These are phyloP conservation scores for Thaumetopoea pityocampa DNA, from an alignment of 1,140 invertebrate genomes.

Conservation along the genomic window DNA sequence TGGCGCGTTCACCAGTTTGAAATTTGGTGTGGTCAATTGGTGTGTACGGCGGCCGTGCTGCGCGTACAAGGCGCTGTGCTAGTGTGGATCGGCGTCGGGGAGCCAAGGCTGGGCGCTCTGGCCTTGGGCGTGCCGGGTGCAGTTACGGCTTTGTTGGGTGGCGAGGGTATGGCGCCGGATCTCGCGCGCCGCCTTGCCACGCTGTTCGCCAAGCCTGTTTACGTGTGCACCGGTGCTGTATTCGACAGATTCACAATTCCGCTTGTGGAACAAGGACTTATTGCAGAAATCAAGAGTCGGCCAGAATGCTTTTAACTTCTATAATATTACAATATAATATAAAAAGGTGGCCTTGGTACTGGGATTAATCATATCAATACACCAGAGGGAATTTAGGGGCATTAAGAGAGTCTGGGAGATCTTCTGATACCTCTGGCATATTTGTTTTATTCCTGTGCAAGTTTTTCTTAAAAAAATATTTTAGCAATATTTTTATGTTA, in stretches of 20 bases:
- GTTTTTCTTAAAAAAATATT: no score
- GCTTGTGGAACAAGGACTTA: slow-evolving; percentile 26
- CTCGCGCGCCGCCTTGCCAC: slow-evolving; percentile 24
- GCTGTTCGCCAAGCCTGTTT: slow-evolving; percentile 77
- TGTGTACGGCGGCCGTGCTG: slow-evolving; percentile 14
- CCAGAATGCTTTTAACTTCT: slow-evolving; percentile 30
- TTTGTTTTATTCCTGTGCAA: no score
- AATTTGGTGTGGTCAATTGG: slow-evolving; percentile 17
- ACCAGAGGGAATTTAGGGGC: no score
- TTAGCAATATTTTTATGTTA: no score
- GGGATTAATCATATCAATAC: no score
- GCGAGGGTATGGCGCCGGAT: slow-evolving; percentile 78
- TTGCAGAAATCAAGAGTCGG: slow-evolving; percentile 31
- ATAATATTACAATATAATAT: no score
- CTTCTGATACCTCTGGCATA: no score
- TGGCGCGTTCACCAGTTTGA: slow-evolving; percentile 30
- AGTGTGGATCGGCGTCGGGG: slow-evolving; percentile 29
- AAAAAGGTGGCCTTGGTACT: no score
- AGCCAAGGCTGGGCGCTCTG: slow-evolving; percentile 19
- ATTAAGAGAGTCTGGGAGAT: no score
- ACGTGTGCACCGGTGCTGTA: slow-evolving; percentile 85
- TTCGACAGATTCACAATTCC: slow-evolving; percentile 32
- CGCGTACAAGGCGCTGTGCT: slow-evolving; percentile 15
- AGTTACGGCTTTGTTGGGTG: slow-evolving; percentile 83
- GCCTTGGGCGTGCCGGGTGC: slow-evolving; percentile 43